phyloP scores from a whole-genome alignment of 2,797 vertebrate genomes.

The Channa striata region DNA sequence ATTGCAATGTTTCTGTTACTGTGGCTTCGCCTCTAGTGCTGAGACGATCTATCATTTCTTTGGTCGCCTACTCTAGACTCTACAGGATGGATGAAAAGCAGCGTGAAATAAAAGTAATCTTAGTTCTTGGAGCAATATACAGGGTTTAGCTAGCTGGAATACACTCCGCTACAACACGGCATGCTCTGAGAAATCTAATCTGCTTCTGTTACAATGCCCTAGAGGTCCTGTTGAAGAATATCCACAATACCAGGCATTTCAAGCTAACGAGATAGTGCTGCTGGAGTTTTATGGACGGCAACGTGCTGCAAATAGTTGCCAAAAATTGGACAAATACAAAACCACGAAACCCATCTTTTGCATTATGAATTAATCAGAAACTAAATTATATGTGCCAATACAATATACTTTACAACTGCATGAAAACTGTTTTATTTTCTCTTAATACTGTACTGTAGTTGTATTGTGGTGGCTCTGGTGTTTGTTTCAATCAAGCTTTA shows the following conservation, averaged over 20 bases:
- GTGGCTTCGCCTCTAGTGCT: slow-evolving; percentile 55
- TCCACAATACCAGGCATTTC: slow-evolving; percentile 32
- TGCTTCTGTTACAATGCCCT: slow-evolving; percentile 37
- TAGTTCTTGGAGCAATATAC: slow-evolving; percentile 54
- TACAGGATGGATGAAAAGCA: slow-evolving; percentile 68
- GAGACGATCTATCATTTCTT: slow-evolving; percentile 69
- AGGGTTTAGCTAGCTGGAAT: slow-evolving; percentile 53
- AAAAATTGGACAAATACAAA: slow-evolving; percentile 13
- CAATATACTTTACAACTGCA: not conserved
- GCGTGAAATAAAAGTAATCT: slow-evolving; percentile 77
- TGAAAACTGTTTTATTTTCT: slow-evolving; percentile 1
- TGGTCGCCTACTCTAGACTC: slow-evolving; percentile 46
- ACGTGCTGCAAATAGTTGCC: not conserved
- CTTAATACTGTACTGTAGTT: not conserved
- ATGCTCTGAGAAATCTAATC: slow-evolving; percentile 64
- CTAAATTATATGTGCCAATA: not conserved
- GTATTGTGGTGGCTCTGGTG: not conserved
- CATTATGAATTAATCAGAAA: not conserved
- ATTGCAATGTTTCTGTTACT: slow-evolving; percentile 55
- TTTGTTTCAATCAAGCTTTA: slow-evolving; percentile 37
- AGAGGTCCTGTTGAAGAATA: slow-evolving; percentile 24
- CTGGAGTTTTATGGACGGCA: not conserved
- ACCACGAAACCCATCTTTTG: not conserved
- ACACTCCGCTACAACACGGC: slow-evolving; percentile 39
- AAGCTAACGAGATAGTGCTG: slow-evolving; percentile 30